Percentiles rank a stretch among this genome's conserved stretches.
phyloP scores from a whole-genome alignment of 2,888 invertebrate genomes.

The Alviniconcha strummeri region DNA sequence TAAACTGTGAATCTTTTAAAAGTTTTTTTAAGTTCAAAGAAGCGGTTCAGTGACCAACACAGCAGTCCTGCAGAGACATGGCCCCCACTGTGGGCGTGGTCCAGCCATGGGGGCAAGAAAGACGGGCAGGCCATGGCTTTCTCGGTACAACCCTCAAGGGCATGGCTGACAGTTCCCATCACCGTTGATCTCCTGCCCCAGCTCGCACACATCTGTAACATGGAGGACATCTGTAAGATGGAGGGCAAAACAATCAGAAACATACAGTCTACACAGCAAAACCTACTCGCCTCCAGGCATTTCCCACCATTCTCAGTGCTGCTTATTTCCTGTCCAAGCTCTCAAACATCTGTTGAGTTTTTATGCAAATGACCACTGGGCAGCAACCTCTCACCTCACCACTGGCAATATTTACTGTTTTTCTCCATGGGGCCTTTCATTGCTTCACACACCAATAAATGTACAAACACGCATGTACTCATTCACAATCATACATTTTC shows the following conservation, averaged over 20 bases:
- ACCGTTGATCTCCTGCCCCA: slow-evolving; percentile 54
- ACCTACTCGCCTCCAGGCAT: slow-evolving; percentile 77
- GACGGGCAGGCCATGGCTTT: slow-evolving; percentile 91
- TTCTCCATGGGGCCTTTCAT: too few relatives aligned
- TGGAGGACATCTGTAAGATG: slow-evolving; percentile 43
- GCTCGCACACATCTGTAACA: slow-evolving; percentile 52
- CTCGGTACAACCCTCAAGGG: slow-evolving; percentile 93
- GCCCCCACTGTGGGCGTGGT: slow-evolving; percentile 90
- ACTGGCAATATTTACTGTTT: too few relatives aligned
- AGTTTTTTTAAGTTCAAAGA: too few relatives aligned
- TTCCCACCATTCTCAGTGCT: slow-evolving; percentile 82
- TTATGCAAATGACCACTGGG: too few relatives aligned
- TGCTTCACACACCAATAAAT: too few relatives aligned
- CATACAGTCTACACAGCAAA: too few relatives aligned
- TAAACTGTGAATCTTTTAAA: too few relatives aligned
- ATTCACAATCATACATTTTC: too few relatives aligned
- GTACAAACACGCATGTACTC: too few relatives aligned
- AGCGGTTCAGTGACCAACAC: slow-evolving; percentile 45
- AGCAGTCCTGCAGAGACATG: slow-evolving; percentile 75
- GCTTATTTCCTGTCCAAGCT: slow-evolving; percentile 53
- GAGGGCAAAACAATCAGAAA: too few relatives aligned
- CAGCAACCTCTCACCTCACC: too few relatives aligned
- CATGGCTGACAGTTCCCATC: slow-evolving; percentile 87
- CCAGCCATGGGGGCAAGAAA: slow-evolving; percentile 92
- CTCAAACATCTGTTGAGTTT: slow-evolving; percentile 51